Percentiles rank a stretch among this genome's conserved stretches.
phyloP scores from a whole-genome alignment of 1,140 invertebrate species.

The Cryptotermes secundus region DNA sequence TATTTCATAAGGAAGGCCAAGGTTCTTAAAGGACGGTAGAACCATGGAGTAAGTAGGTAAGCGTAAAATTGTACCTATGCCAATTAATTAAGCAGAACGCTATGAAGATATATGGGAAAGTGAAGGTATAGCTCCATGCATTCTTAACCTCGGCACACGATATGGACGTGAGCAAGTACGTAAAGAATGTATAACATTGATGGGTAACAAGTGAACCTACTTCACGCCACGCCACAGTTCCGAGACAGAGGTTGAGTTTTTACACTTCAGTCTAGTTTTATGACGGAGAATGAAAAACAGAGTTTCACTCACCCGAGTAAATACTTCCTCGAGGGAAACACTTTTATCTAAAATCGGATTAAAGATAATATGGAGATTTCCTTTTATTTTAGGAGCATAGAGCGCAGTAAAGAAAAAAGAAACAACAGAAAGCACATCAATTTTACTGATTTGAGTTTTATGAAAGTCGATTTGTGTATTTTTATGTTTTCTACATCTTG shows the following conservation, averaged over 20 bases:
- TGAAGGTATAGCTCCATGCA: no score
- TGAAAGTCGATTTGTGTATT: conserved; percentile 4
- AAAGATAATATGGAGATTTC: conserved; percentile 10
- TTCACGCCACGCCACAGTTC: neutral
- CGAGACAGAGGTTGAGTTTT: neutral
- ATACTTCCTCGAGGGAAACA: conserved; percentile 12
- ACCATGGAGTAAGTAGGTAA: no score
- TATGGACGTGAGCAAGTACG: no score
- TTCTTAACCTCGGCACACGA: no score
- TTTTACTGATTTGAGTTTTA: conserved; percentile 7
- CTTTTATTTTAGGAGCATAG: neutral
- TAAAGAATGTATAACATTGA: no score
- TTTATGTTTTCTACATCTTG: neutral
- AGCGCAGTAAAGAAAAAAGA: neutral
- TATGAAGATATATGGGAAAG: no score
- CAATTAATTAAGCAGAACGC: no score
- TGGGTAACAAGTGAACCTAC: no score
- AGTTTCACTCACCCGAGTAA: neutral
- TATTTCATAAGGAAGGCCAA: no score
- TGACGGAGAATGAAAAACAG: neutral
- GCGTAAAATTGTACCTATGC: no score
- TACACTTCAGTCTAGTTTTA: neutral
- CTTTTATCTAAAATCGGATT: conserved; percentile 14
- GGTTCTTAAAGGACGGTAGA: no score
- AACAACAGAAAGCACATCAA: neutral